Evolutionary conservation across 2,113 vertebrate species (phyloP), one percentile per base, ranked within the genome.

Genomic region (Microtus ochrogaster): DNA sequence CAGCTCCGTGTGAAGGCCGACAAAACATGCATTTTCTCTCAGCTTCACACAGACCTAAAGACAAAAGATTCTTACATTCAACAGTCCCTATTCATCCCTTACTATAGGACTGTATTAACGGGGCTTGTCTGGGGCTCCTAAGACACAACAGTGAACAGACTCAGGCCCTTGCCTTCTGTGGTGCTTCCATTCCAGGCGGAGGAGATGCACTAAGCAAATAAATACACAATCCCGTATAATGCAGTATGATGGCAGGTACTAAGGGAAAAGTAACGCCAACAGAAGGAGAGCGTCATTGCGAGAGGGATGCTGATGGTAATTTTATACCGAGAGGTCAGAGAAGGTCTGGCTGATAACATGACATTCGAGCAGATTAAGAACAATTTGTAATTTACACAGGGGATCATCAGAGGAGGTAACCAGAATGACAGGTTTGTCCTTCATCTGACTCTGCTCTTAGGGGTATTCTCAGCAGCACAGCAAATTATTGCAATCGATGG

Each of bases 401-500:
- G 30, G 41, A 89, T 26, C 82, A 52, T n/a, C 68, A 95, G 91
- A 94, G 30, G 44, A 82, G 81, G 21, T 85, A 41, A 82, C 78
- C 44, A 90, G 81, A 95, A 97, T 90, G 84, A 90, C 61, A 94
- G 87, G 39, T 87, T 66, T 14, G 30, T 90, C 87, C 98, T 98
- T 98, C 97, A 98, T 97, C 96, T 98, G 95, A 96, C 97, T 97
- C 97, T 97, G 92, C 95, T 92, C 83, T 61, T 88, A 77, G 93
- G 77, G 78, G 94, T 98, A 94, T 96, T 94, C 92, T 97, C 66
- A 97, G 95, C 70, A 96, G 97, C 96, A 98, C 97, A 98, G 98
- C 94, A 93, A 97, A 89, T 97, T 98, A 98, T 98, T 97, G 97
- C 98, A 98, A 98, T 98, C 94, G 81, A 87, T 97, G 98, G 90